A percentile compares a stretch with the other conserved stretches of the same genome.
Conservation (phyloP, 2,113 vertebrate genomes). For the Carassius gibelio region DNA sequence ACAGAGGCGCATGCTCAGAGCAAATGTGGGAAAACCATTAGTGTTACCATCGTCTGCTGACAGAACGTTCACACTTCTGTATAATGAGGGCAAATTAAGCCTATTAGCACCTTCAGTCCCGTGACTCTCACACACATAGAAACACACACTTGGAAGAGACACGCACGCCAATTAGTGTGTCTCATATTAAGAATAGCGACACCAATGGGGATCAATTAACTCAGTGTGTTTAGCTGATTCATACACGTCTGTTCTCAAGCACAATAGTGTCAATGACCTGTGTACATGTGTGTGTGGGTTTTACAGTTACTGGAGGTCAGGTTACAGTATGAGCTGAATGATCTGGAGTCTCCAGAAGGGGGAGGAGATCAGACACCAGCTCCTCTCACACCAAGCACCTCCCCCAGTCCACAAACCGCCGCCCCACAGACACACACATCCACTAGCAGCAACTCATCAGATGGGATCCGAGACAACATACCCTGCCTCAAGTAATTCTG, state of each 20-base stretch:
- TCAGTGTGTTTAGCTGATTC: conserved; percentile 30
- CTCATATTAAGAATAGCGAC: conserved; percentile 42
- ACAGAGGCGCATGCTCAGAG: not conserved
- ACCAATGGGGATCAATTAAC: conserved; percentile 45
- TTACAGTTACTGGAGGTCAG: conserved; percentile 91
- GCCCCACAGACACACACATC: conserved; percentile 90
- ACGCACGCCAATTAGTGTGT: conserved; percentile 26
- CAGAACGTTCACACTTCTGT: conserved; percentile 43
- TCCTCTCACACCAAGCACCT: conserved; percentile 83
- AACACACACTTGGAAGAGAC: conserved; percentile 25
- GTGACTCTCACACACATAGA: not conserved
- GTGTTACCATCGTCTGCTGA: conserved; percentile 28
- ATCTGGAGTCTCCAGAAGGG: conserved; percentile 88
- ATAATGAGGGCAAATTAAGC: conserved; percentile 57
- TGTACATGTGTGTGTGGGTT: conserved; percentile 44
- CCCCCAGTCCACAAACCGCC: conserved; percentile 85
- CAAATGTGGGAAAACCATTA: conserved; percentile 27
- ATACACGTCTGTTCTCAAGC: conserved; percentile 9
- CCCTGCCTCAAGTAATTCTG: conserved; percentile 90
- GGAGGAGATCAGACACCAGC: conserved; percentile 84
- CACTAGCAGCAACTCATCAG: conserved; percentile 95
- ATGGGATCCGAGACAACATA: conserved; percentile 89
- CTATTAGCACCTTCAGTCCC: conserved; percentile 54
- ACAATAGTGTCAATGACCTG: not conserved
- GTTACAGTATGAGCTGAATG: conserved; percentile 90